A percentile compares a stretch with the other conserved stretches of the same genome.
Conservation (phyloP, 2,888 invertebrate genomes). For the Polia nebulosa region DNA sequence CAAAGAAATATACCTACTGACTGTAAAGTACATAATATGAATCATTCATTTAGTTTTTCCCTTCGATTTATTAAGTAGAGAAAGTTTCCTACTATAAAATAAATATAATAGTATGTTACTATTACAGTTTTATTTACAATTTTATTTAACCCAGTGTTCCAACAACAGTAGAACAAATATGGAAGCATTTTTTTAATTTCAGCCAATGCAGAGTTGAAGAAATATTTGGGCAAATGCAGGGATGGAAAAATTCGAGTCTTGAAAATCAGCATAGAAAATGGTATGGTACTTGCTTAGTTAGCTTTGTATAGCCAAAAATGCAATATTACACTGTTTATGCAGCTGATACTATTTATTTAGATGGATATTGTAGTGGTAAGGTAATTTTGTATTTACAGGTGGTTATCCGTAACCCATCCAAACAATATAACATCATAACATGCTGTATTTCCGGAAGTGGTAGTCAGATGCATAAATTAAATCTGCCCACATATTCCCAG, state of each 20-base stretch:
- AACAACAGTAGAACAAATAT: background rate
- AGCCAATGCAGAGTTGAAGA: constrained; percentile 96
- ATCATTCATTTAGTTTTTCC: background rate
- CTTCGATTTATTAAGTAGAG: constrained; percentile 20
- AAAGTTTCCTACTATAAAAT: background rate
- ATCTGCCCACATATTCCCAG: background rate
- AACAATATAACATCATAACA: background rate
- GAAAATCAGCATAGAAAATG: constrained; percentile 97
- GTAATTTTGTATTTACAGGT: background rate
- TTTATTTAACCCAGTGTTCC: background rate
- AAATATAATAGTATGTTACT: background rate
- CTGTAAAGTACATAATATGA: background rate
- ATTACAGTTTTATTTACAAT: background rate
- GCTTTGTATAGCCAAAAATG: background rate
- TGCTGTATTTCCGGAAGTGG: background rate
- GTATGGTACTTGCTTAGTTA: constrained; percentile 82
- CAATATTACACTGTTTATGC: background rate
- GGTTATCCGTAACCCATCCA: background rate
- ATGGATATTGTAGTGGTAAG: background rate
- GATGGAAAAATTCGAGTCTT: constrained; percentile 95
- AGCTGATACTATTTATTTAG: background rate
- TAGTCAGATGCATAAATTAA: background rate
- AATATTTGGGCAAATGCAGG: constrained; percentile 95
- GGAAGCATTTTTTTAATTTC: constrained; percentile 71
- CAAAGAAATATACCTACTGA: background rate